Conservation (phyloP, 2,888 invertebrate genomes). For the Hyposoter didymator region DNA sequence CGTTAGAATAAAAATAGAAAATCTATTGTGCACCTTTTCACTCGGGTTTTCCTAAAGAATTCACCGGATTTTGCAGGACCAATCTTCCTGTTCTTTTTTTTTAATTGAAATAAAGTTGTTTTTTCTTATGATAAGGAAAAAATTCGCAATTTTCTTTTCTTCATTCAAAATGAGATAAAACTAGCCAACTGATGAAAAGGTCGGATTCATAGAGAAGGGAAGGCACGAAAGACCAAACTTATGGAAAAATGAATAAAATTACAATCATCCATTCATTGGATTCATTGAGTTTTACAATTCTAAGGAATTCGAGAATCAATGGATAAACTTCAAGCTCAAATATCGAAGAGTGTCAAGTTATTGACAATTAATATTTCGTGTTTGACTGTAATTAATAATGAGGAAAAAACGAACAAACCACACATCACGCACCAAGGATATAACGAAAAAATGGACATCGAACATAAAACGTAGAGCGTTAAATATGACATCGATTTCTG, state of each 20-base stretch:
- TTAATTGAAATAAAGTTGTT: background rate
- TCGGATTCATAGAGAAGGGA: background rate
- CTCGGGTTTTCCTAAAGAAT: background rate
- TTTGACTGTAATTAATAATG: too few relatives aligned
- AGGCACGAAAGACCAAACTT: background rate
- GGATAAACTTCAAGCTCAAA: too few relatives aligned
- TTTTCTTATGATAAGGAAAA: background rate
- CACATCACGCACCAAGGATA: too few relatives aligned
- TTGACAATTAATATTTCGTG: too few relatives aligned
- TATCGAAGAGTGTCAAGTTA: too few relatives aligned
- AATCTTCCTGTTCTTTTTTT: background rate
- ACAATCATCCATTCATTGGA: background rate
- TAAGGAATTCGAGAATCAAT: background rate
- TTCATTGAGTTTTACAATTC: background rate
- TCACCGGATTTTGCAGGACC: background rate
- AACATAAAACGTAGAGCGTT: constrained; percentile 13
- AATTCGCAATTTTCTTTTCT: too few relatives aligned
- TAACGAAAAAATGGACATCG: background rate
- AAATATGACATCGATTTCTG: background rate
- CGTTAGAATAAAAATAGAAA: background rate
- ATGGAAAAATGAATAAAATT: background rate
- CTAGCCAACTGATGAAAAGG: too few relatives aligned
- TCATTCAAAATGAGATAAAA: too few relatives aligned
- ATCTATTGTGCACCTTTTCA: background rate
- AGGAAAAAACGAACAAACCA: background rate